Evolutionary conservation across 2,888 invertebrate genomes (phyloP).

Genomic region (Volucella bombylans): DNA sequence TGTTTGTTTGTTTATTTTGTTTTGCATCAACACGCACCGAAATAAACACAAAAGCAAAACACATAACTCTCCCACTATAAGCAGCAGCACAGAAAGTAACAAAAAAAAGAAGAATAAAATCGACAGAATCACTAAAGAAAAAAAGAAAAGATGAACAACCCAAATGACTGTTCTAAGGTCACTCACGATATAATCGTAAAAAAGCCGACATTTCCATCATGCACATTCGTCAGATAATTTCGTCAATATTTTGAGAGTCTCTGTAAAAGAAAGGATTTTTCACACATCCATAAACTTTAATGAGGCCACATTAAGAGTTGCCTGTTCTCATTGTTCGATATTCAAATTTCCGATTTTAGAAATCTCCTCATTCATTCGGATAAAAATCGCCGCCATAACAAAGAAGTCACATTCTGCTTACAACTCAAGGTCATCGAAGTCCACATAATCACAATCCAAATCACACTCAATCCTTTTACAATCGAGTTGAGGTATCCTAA

Average conservation of each 20-base stretch:
- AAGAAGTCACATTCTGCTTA: constrained; percentile 17
- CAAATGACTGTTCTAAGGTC: constrained; percentile 47
- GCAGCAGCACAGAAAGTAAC: too few species aligned
- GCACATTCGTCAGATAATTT: constrained; percentile 12
- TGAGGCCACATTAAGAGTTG: constrained; percentile 55
- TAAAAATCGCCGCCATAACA: constrained; percentile 20
- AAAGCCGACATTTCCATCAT: constrained; percentile 14
- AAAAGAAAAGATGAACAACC: constrained; percentile 32
- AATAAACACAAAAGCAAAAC: not conserved
- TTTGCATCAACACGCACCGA: not conserved
- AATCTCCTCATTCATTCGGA: constrained; percentile 28
- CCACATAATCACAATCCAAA: constrained; percentile 14
- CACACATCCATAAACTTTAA: constrained; percentile 72
- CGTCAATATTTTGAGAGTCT: not conserved
- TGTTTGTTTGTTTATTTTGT: not conserved
- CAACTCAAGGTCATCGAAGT: constrained; percentile 56
- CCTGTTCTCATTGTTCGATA: constrained; percentile 46
- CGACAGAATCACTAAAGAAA: constrained; percentile 20
- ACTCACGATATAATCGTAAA: constrained; percentile 7
- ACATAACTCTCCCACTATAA: constrained; percentile 23
- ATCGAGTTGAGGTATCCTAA: constrained; percentile 29
- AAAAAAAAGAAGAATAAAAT: constrained; percentile 1
- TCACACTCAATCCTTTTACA: constrained; percentile 64
- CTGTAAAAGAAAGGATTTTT: constrained; percentile 50
- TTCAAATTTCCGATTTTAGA: constrained; percentile 60